phyloP scores from a whole-genome alignment of 1,140 invertebrate genomes.

The Leptoteleia sp. region DNA sequence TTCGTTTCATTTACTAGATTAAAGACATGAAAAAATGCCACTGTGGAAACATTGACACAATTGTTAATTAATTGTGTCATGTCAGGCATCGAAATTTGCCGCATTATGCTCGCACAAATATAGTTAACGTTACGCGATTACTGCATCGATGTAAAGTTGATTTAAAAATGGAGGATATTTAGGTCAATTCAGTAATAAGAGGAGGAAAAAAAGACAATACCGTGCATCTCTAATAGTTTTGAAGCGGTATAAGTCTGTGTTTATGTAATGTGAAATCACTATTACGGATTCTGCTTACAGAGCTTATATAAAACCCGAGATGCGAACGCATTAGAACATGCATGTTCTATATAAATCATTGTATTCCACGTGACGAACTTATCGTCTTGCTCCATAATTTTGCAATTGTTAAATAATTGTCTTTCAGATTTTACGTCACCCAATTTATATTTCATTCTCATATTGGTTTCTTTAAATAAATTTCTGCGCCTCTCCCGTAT shows the following conservation, averaged over 20 bases:
- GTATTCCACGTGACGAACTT: slow-evolving; percentile 21
- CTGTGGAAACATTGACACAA: slow-evolving; percentile 8
- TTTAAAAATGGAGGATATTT: slow-evolving; percentile 23
- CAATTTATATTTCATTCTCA: too few species aligned
- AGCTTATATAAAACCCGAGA: slow-evolving; percentile 14
- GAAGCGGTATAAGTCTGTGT: slow-evolving; percentile 50
- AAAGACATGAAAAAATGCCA: slow-evolving; percentile 4
- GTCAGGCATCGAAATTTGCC: neutral
- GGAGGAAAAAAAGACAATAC: slow-evolving; percentile 23
- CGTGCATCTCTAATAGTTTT: slow-evolving; percentile 22
- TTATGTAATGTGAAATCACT: slow-evolving; percentile 65
- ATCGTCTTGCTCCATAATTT: slow-evolving; percentile 12
- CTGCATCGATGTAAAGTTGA: neutral
- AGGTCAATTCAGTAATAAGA: slow-evolving; percentile 25
- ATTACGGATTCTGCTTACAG: slow-evolving; percentile 74
- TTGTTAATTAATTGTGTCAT: slow-evolving; percentile 29
- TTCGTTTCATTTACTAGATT: slow-evolving; percentile 5
- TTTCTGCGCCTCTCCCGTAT: too few species aligned
- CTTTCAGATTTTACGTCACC: too few species aligned
- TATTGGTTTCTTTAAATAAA: too few species aligned
- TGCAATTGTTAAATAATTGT: too few species aligned
- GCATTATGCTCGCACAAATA: neutral
- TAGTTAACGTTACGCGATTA: neutral
- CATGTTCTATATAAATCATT: slow-evolving; percentile 41
- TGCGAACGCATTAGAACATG: slow-evolving; percentile 13